Base-by-base conservation (phyloP, 37 sponge, comb jelly and placozoan genomes). In the Amphimedon queenslandica region DNA sequence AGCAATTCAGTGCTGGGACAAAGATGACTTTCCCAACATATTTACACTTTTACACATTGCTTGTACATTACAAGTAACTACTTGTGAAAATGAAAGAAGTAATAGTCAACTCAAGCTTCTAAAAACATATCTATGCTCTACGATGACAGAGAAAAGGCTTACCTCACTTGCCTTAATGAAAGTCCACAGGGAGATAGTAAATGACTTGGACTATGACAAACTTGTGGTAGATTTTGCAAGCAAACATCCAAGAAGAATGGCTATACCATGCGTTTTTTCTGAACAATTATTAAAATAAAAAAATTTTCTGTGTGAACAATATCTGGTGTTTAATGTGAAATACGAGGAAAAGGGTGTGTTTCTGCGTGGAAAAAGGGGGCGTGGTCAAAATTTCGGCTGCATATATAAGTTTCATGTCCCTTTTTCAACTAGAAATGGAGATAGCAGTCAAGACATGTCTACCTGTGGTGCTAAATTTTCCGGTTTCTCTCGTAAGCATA, bases 141-240 rank as follows among this genome's bases (percentile, higher is more conserved):
- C 64, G 27, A 78, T 78, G 78, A 67, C 55, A 53, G 69, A 67
- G 10, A 32, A 37, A 32, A 77, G 78, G 51, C 31, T 77, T 68
- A 24, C 78, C n/a, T 67, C 67, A 57, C 78, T 77, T 2, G 78
- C 78, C 66, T 67, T 77, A 42, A 67, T 77, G 69, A 68, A 77
- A 57, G 67, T 77, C 31, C 78, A 77, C 69, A 67, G 57, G 42
- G 28, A 77, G 57, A 36, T 67, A 13, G 36, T 29, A 2, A 37
- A 53, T 16, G 69, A 77, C 37, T 38, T 77, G 53, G n/a, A n/a
- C n/a, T n/a, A n/a, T n/a, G 78, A 77, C 2, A 39, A 2, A 36
- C 69, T 77, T 67, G 78, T 77, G 40, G 40, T 31, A 30, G 34
- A 53, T 23, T 77, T 77, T 77, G 68, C 78, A 20, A 29, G 47